phyloP scores from a whole-genome alignment of 2,888 invertebrate genomes.

The Drosophila paramelanica region DNA sequence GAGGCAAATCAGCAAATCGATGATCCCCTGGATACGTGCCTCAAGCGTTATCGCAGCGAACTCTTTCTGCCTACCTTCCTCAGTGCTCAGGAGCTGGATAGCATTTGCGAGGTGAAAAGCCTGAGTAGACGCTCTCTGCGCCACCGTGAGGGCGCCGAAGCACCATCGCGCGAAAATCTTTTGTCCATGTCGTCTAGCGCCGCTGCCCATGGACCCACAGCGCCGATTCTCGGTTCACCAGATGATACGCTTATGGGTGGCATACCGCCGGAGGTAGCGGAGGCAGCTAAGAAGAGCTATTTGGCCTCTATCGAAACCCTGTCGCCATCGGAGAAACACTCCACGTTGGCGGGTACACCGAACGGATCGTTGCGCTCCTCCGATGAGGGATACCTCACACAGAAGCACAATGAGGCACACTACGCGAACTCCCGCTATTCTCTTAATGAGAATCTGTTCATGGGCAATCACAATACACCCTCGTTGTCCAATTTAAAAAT shows the following conservation, averaged over 20 bases:
- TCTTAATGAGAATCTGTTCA: conserved; percentile 83
- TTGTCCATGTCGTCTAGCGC: conserved; percentile 83
- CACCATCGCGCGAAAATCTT: conserved; percentile 82
- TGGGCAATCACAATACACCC: conserved; percentile 67
- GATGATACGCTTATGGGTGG: conserved; percentile 79
- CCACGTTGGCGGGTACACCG: conserved; percentile 55
- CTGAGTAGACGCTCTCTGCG: conserved; percentile 83
- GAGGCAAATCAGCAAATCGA: conserved; percentile 85
- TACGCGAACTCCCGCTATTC: conserved; percentile 83
- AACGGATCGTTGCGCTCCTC: conserved; percentile 71
- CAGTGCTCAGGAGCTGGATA: conserved; percentile 81
- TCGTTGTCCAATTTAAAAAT: conserved; percentile 71
- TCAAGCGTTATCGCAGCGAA: conserved; percentile 84
- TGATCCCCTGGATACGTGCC: conserved; percentile 75
- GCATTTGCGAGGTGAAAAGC: conserved; percentile 82
- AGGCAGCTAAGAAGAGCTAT: conserved; percentile 71
- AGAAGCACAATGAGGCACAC: conserved; percentile 73
- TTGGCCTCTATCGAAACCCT: conserved; percentile 84
- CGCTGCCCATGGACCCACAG: conserved; percentile 58
- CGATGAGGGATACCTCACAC: conserved; percentile 78
- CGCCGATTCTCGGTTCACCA: conserved; percentile 71
- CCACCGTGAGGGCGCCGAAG: conserved; percentile 80
- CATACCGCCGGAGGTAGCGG: conserved; percentile 58
- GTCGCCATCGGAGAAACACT: conserved; percentile 83
- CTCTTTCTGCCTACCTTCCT: conserved; percentile 84